These are phyloP conservation scores for Pseudachorutes palmiensis DNA, from an alignment of 1,140 invertebrate genomes.

Conservation along the genomic window DNA sequence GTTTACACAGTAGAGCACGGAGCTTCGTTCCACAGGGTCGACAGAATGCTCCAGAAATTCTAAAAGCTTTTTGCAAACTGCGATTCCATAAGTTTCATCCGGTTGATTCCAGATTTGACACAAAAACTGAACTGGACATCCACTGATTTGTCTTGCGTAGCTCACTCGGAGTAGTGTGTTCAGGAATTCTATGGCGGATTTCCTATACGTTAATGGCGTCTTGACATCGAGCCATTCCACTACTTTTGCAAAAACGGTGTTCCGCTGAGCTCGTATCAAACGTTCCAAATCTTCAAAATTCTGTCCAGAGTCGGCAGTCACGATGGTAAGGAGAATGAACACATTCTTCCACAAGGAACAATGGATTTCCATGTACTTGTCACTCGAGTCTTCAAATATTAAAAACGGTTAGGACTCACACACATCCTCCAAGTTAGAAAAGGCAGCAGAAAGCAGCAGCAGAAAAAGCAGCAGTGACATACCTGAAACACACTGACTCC, in stretches of 20 bases:
- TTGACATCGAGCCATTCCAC: slow-evolving; percentile 22
- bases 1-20: slow-evolving; percentile 7
- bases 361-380: slow-evolving; percentile 7
- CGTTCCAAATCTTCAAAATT: slow-evolving; percentile 35
- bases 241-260: slow-evolving; percentile 20
- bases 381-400: no score
- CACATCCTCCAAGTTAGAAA: no score
- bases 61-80: slow-evolving; percentile 17
- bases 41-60: slow-evolving; percentile 16
- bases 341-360: slow-evolving; percentile 26
- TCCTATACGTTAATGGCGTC: slow-evolving; percentile 14
- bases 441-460: no score
- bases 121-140: not conserved
- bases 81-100: slow-evolving; percentile 20
- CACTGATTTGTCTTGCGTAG: not conserved
- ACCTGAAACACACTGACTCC: no score
- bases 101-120: slow-evolving; percentile 19
- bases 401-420: no score
- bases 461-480: no score
- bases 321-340: slow-evolving; percentile 22
- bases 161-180: not conserved
- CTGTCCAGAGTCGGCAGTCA: slow-evolving; percentile 25
- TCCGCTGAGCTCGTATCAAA: slow-evolving; percentile 24
- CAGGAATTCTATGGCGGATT: slow-evolving; percentile 7
- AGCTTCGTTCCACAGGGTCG: slow-evolving; percentile 19